Evolutionary conservation across 2,797 vertebrate genomes (phyloP).

Genomic region (Nothura maculosa): DNA sequence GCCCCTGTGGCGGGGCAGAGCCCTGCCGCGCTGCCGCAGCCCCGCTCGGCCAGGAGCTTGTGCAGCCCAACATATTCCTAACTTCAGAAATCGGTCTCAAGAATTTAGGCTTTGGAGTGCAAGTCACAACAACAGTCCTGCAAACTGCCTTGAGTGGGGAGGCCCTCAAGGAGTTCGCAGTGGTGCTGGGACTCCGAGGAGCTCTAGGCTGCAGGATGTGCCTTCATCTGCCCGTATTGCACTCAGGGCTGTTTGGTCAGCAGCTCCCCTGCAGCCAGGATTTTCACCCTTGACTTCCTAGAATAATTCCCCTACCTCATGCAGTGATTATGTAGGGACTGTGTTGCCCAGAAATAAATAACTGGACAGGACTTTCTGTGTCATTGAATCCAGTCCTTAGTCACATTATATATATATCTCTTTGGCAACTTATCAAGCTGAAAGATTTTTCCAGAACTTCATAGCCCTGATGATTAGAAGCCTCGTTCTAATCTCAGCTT

Average conservation of each 20-base stretch:
- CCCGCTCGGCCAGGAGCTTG: not conserved
- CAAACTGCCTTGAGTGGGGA: not conserved
- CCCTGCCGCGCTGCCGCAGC: too few relatives aligned
- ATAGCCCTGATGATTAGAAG: not conserved
- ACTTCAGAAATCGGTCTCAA: not conserved
- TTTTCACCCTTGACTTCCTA: not conserved
- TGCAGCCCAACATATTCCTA: not conserved
- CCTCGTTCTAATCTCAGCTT: not conserved
- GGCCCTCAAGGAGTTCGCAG: not conserved
- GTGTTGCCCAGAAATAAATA: not conserved
- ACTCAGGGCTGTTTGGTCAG: not conserved
- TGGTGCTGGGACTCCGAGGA: not conserved
- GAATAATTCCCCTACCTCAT: not conserved
- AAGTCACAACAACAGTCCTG: not conserved
- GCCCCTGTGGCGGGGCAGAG: too few relatives aligned
- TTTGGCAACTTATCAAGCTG: not conserved
- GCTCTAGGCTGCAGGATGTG: accelerated
- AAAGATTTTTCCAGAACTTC: not conserved
- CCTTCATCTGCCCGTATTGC: not conserved
- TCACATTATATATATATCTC: not conserved
- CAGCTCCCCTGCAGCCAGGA: accelerated
- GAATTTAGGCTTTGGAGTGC: not conserved
- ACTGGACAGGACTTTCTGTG: not conserved
- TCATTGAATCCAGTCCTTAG: not conserved
- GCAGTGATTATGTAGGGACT: not conserved